These are phyloP conservation scores for Itoplectis maculator DNA, from an alignment of 2,888 invertebrate species.

Conservation along the genomic window DNA sequence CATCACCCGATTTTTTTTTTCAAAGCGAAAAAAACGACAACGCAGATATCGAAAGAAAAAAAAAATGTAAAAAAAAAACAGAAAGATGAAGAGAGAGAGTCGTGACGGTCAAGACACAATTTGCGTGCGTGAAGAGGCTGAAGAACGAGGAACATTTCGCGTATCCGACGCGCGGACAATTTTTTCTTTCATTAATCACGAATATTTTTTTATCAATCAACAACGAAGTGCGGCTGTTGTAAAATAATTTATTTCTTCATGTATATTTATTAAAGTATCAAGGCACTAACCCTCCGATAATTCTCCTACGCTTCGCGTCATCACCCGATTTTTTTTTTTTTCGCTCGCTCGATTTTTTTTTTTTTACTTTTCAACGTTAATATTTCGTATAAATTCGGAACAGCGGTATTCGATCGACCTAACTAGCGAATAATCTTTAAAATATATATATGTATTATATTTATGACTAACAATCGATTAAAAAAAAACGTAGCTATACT, in stretches of 20 bases:
- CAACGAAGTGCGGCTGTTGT: conserved; percentile 68
- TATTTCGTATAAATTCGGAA: conserved; percentile 56
- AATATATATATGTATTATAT: conserved; percentile 38
- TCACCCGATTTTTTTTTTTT: conserved; percentile 45
- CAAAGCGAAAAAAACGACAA: conserved; percentile 79
- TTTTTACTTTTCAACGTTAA: conserved; percentile 35
- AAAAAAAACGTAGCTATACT: conserved; percentile 44
- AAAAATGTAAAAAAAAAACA: conserved; percentile 47
- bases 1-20: no score
- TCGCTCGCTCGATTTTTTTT: conserved; percentile 54
- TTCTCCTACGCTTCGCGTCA: conserved; percentile 65
- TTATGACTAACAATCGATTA: conserved; percentile 44
- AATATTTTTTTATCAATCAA: no score
- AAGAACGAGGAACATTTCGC: conserved; percentile 39
- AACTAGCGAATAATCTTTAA: conserved; percentile 50
- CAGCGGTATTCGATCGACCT: conserved; percentile 41
- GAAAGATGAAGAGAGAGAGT: conserved; percentile 47
- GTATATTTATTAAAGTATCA: conserved; percentile 79
- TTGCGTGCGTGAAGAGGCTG: conserved; percentile 73
- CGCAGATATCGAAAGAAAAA: conserved; percentile 76
- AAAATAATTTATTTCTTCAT: conserved; percentile 82
- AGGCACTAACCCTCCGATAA: conserved; percentile 80
- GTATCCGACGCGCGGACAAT: no score
- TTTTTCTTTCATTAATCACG: no score
- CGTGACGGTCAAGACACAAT: conserved; percentile 74